Evolutionary conservation across 2,888 invertebrate species (phyloP), one percentile per base, ranked within the genome.

Genomic region (Tetragonula carbonaria): DNA sequence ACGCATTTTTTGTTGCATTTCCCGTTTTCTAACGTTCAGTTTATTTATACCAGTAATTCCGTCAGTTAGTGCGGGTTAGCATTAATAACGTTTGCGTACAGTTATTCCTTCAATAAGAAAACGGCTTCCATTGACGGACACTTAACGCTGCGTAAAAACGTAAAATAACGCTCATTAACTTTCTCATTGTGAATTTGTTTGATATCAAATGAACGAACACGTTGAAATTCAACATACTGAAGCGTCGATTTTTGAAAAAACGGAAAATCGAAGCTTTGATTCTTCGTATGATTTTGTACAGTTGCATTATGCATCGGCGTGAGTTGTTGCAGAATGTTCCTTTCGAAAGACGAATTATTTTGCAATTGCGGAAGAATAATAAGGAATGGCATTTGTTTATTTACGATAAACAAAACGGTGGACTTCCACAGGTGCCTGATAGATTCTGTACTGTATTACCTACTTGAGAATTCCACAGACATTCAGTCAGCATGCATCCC

Each of bases 1-100:
- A 75, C 53, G 74, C 66, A 75, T 75, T 75, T 75, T 75, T 75
- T 75, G 55, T 66, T 66, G 74, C 55, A 65, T 75, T 75, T 75
- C 74, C 74, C 74, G 74, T 75, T 75, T 75, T 75, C 74, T 66
- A 67, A 75, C 38, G 55, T 66, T 78, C 53, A n/a, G 28, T 65
- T 78, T 28, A 72, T 72, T 72, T 55, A 50, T 53, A 72, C 23
- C 21, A 3, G 53, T 33, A 55, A 67, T 66, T 45, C 23, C 66
- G 13, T 23, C 66, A 21, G 18, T 38, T 55, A 45, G 23, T 23
- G 8, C 38, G 18, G 13, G 18, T 53, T 66, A 33, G 50, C 76
- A 50, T 65, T 53, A 65, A 73, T 62, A 73, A 62, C 33, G 45
- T 62, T 62, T 45, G 50, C 18, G 21, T 53, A 53, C 74, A 74